Base-by-base conservation (phyloP, 1,140 invertebrate genomes). In the Nephila pilipes region DNA sequence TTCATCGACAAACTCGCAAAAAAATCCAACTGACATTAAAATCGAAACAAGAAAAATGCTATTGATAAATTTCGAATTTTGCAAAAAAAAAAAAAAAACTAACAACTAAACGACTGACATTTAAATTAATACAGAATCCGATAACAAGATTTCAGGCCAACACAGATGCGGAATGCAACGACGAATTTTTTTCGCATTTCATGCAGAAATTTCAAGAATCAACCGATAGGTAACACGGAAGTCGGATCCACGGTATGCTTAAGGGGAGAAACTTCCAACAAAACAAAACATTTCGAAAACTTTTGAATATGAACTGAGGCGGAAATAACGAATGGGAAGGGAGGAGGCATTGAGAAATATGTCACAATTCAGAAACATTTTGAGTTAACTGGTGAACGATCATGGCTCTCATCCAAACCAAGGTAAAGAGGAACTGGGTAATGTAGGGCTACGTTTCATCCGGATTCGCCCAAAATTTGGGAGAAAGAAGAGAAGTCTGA, bases 301-400 rank as follows among this genome's bases (percentile, higher is more conserved):
- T 75, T 75, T 75, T 75, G 32, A 75, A 75, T 25, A 29, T 75
- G 16, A 75, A 75, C 14, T 36, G 18, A 75, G 29, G 69, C 69
- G 69, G 69, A 75, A 75, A 75, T 75, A 75, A 75, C 10, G 6
- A 75, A 75, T 32, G 69, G 2, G 69, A 14, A 32, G 32, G 12
- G 65, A 46, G 46, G 46, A 46, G 46, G 46, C 46, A 10, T 10
- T 10, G 46, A 46, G 6, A 46, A 75, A 75, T 32, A 29, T 75
- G 69, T 75, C 69, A 46, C 46, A 46, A 46, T 46, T 46, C 6
- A 75, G 69, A 75, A 75, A 20, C 69, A 18, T 75, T 75, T 75
- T 75, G 69, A 83, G n/a, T 57, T 83, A 2, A 57, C 81, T 83
- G n/a, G 29, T n/a, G 81, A 83, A 83, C 81, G 29, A 12, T 25